Evolutionary conservation across 2,888 invertebrate species (phyloP), one percentile per base, ranked within the genome.

Genomic region (Cosmia trapezina): DNA sequence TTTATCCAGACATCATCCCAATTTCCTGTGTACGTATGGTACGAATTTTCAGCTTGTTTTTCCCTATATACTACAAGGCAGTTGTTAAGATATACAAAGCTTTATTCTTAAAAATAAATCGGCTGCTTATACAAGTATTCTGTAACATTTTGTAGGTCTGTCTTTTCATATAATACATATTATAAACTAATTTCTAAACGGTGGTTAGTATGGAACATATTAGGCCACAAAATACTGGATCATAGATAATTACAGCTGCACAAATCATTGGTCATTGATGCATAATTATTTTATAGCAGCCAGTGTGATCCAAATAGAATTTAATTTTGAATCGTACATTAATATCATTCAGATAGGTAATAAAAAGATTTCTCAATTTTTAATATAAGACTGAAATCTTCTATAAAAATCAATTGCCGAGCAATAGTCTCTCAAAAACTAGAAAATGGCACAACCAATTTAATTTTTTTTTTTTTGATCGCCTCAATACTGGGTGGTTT

Each of bases 141-240:
- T 22, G 57, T 63, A 17, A 14, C 6, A 41, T 37, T 77, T 57
- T 69, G 22, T 45, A 53, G 28, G 19, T 51, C 8, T 62, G n/a
- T 45, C 14, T 76, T 57, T 62, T 33, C 47, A n/a, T 41, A 41
- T 37, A 51, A 59, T 51, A 78, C 51, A 53, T 70, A 51, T n/a
- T 70, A 51, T n/a, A 54, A 68, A 62, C 65, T 83, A 83, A 76
- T 68, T 63, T 67, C 82, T 89, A 90, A 85, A 86, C 89, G 91
- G 92, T 92, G 91, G 91, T 91, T 90, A 89, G 85, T 81, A 83
- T 57, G 84, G 70, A 73, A 84, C 72, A 67, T 71, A 59, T 19
- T 57, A 11, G 37, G 37, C 37, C 37, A 37, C 37, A 37, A 37
- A 37, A 37, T 37, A 37, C 37, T 37, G 37, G 2, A 49, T 43